Percentiles rank a stretch among this genome's conserved stretches.
phyloP scores from a whole-genome alignment of 2,888 invertebrate genomes.

The Archaeoteleia sp. region DNA sequence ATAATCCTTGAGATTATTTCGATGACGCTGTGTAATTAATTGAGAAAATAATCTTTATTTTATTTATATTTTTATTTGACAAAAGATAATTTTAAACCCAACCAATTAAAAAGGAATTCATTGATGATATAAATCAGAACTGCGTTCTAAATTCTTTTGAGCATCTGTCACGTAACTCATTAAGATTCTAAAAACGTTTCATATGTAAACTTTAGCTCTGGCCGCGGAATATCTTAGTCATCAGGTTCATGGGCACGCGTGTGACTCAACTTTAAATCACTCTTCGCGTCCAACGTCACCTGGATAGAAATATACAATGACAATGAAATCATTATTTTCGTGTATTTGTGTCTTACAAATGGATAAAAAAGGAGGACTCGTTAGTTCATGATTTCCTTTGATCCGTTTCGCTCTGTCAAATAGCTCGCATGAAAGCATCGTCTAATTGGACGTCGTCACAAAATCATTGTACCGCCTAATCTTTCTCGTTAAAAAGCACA shows the following conservation, averaged over 20 bases:
- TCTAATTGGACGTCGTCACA: neutral
- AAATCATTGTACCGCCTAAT: neutral
- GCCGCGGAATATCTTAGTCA: slow-evolving; percentile 13
- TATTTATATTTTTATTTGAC: too few relatives aligned
- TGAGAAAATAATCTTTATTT: too few relatives aligned
- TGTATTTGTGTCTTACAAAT: neutral
- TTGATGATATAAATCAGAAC: too few relatives aligned
- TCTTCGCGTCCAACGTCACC: neutral
- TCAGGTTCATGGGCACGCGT: slow-evolving; percentile 16
- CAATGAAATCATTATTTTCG: neutral
- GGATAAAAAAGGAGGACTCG: slow-evolving; percentile 1
- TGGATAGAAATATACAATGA: neutral
- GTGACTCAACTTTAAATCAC: slow-evolving; percentile 15
- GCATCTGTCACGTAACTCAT: too few relatives aligned
- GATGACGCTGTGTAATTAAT: too few relatives aligned
- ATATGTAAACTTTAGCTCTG: slow-evolving; percentile 10
- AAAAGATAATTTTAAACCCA: too few relatives aligned
- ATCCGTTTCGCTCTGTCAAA: neutral
- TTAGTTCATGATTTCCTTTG: neutral
- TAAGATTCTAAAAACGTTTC: too few relatives aligned
- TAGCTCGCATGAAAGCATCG: neutral
- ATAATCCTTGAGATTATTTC: too few relatives aligned
- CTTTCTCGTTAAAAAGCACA: too few relatives aligned
- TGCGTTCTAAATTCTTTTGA: too few relatives aligned
- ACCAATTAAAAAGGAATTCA: too few relatives aligned